Base-by-base conservation (phyloP, 2,888 invertebrate species). In the Ormyrus rosae region DNA sequence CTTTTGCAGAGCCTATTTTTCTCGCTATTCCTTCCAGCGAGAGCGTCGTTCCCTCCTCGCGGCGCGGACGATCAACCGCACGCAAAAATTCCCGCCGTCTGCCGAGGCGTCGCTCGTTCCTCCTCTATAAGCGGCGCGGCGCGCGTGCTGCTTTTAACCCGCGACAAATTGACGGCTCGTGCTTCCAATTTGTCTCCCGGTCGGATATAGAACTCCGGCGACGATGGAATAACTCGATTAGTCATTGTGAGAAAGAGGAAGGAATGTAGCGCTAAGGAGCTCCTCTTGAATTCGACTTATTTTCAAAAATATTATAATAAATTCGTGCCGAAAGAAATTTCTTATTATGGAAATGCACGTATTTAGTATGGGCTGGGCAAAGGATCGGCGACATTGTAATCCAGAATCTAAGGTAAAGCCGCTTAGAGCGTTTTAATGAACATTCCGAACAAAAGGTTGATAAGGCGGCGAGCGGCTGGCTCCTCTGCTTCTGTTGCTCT, bases 391-490 rank as follows among this genome's bases (percentile, higher is more conserved):
- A 63, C 68, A 73, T 68, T 61, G 67, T 78, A 78, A 82, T 82
- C 65, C 78, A 68, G 67, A 82, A 82, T 84, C 84, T 71, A 79
- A 79, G 84, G 85, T 80, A 82, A 84, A 85, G 84, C 83, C 84
- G 84, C 84, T 85, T 86, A 85, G 84, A 84, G 84, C 83, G 85
- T 87, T 89, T 87, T 87, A 86, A 87, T 84, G 87, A 88, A 87
- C 85, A 87, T 85, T 83, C 84, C 81, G 85, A 84, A 87, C 86
- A 86, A 88, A 86, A 84, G 85, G 82, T 80, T 85, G 87, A 85
- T 86, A 86, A 85, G 86, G 55, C 69, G 11, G 55, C 50, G 67
- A 50, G 3, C 65, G 48, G 65, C 61, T 56, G 75, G 34, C n/a
- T 45, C 19, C 53, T 55, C 5, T 7, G 11, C 6, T 34, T 34